phyloP scores from a whole-genome alignment of 2,113 vertebrate species.

The Willisornis vidua region DNA sequence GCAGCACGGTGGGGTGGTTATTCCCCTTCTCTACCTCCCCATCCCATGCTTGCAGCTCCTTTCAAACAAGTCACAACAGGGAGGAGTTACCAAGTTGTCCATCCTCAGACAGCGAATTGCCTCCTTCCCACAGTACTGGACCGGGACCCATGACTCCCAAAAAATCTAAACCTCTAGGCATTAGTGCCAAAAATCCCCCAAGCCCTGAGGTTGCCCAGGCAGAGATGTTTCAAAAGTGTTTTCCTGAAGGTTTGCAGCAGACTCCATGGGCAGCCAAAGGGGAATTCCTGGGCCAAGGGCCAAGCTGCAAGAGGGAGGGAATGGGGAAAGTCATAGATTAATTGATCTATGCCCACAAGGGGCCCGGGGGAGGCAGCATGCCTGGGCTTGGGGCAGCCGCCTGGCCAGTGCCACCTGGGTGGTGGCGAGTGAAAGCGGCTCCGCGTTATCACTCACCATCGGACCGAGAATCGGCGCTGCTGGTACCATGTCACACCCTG shows the following conservation, averaged over 20 bases:
- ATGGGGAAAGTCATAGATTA: not conserved
- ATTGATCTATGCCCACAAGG: fast-evolving
- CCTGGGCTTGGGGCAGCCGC: fast-evolving
- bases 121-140: fast-evolving
- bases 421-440: fast-evolving
- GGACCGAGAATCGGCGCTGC: fast-evolving
- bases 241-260: not conserved
- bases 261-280: not conserved
- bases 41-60: not conserved
- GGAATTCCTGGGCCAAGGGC: slow-evolving; percentile 30
- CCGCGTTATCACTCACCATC: fast-evolving
- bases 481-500: not conserved
- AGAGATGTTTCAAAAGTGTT: not conserved
- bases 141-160: not conserved
- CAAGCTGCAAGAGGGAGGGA: not conserved
- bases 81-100: not conserved
- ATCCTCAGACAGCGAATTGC: fast-evolving
- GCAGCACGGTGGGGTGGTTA: fast-evolving
- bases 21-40: not conserved
- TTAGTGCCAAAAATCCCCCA: not conserved
- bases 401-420: fast-evolving
- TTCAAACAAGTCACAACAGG: not conserved
- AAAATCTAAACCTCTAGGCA: not conserved
- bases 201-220: not conserved
- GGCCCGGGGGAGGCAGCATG: fast-evolving